Evolutionary conservation across 2,888 invertebrate species (phyloP).

Genomic region (Acanthosepion pharaonis): DNA sequence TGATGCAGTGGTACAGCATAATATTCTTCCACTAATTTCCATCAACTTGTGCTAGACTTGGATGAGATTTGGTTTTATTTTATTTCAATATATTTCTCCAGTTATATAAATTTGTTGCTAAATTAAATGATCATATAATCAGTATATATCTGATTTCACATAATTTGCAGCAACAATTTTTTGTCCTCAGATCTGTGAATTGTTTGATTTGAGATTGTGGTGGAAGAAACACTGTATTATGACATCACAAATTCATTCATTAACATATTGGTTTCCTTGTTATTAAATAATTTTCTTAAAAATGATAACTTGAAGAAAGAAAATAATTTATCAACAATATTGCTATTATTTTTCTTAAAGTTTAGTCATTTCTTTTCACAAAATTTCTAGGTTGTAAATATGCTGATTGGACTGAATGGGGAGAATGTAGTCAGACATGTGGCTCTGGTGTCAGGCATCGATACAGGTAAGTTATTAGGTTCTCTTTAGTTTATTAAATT

Average conservation of each 20-base stretch:
- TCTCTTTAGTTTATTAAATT: not conserved
- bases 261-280: not conserved
- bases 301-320: not conserved
- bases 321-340: not conserved
- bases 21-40: not conserved
- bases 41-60: no score
- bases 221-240: not conserved
- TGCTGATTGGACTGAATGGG: constrained; percentile 43
- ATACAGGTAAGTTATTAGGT: constrained; percentile 34
- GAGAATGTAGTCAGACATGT: constrained; percentile 44
- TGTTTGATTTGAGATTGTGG: not conserved
- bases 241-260: no score
- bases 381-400: constrained; percentile 38
- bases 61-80: not conserved
- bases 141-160: not conserved
- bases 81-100: not conserved
- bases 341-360: no score
- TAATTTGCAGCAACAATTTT: no score
- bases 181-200: not conserved
- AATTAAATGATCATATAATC: not conserved
- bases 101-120: not conserved
- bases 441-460: constrained; percentile 23
- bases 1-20: not conserved
- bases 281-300: not conserved
- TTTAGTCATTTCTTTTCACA: not conserved